These are phyloP conservation scores for Rhabdophis nuchalis DNA, from an alignment of 2,797 vertebrate genomes.

Conservation along the genomic window DNA sequence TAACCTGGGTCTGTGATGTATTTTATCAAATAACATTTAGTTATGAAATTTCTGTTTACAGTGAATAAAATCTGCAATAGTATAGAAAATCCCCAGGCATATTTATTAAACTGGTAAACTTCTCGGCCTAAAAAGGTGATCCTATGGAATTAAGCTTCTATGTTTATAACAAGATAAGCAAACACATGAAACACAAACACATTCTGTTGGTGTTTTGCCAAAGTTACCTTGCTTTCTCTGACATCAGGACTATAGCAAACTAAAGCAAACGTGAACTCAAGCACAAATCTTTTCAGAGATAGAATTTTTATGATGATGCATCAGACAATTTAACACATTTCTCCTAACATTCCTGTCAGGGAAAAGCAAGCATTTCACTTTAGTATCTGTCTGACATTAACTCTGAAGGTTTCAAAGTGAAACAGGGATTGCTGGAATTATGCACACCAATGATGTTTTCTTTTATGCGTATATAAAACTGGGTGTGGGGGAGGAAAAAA, in stretches of 20 bases:
- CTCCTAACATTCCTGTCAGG: neutral
- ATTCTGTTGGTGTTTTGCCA: constrained; percentile 10
- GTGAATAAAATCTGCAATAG: neutral
- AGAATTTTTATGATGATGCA: neutral
- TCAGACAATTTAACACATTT: neutral
- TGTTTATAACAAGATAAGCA: neutral
- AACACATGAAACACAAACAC: neutral
- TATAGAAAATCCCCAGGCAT: neutral
- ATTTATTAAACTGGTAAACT: neutral
- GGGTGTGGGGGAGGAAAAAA: neutral
- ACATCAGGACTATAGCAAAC: neutral
- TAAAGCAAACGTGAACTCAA: neutral
- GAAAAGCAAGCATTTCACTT: constrained; percentile 4
- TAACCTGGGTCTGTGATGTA: neutral
- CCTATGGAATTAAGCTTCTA: neutral
- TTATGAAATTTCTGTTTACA: neutral
- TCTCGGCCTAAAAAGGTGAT: neutral
- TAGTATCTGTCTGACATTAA: neutral
- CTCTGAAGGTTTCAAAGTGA: neutral
- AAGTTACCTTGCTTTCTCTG: neutral
- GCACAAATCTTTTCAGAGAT: neutral
- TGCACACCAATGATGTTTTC: neutral
- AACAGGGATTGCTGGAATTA: neutral
- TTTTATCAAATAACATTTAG: neutral
- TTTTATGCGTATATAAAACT: neutral